Conservation (phyloP, 2,888 invertebrate species). For the Philopedon plagiatum region DNA sequence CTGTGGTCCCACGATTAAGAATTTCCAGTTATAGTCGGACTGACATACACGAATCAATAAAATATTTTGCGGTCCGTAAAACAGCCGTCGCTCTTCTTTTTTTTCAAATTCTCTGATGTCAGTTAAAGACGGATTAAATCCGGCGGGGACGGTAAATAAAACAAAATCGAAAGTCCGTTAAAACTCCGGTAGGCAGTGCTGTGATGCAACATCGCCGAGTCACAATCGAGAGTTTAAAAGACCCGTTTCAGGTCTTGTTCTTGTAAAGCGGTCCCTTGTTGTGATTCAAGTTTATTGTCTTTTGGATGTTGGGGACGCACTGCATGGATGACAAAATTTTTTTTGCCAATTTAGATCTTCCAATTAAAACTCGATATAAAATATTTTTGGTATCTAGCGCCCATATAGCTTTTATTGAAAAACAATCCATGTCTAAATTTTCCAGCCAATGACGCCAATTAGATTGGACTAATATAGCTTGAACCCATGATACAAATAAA, state of each 20-base stretch:
- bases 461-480: too few relatives aligned
- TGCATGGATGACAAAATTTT: slow-evolving; percentile 10
- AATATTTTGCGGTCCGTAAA: background rate
- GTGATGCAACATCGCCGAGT: slow-evolving; percentile 15
- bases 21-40: too few relatives aligned
- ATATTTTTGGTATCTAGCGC: too few relatives aligned
- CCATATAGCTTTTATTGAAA: too few relatives aligned
- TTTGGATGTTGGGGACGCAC: background rate
- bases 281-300: slow-evolving; percentile 14
- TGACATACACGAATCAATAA: too few relatives aligned
- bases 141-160: slow-evolving; percentile 2
- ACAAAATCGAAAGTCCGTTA: slow-evolving; percentile 33
- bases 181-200: slow-evolving; percentile 18
- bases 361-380: too few relatives aligned
- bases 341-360: too few relatives aligned
- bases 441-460: too few relatives aligned
- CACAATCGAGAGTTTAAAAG: slow-evolving; percentile 29
- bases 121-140: slow-evolving; percentile 13
- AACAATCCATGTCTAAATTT: too few relatives aligned
- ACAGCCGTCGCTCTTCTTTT: background rate
- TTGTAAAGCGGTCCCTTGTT: slow-evolving; percentile 16
- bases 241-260: slow-evolving; percentile 23
- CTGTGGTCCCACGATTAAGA: too few relatives aligned
- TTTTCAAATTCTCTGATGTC: background rate
- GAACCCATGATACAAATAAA: too few relatives aligned